These are phyloP conservation scores for Harmothoe impar DNA, from an alignment of 2,888 invertebrate genomes.

Conservation along the genomic window DNA sequence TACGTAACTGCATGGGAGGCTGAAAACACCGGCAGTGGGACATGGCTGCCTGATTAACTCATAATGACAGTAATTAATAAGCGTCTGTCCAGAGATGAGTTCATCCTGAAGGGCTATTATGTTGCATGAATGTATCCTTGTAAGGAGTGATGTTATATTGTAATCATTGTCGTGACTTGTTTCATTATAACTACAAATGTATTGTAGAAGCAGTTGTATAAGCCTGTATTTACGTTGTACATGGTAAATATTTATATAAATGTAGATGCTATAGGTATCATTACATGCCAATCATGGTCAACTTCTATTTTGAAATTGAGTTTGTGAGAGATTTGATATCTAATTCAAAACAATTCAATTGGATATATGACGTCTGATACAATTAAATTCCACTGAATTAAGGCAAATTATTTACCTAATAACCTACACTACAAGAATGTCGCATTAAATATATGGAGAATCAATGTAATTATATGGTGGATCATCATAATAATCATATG, in stretches of 20 bases:
- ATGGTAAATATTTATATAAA: conserved; percentile 4
- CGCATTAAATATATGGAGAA: too few species aligned
- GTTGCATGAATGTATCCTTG: not conserved
- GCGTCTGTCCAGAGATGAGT: not conserved
- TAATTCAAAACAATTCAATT: too few species aligned
- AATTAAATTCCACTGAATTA: too few species aligned
- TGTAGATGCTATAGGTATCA: not conserved
- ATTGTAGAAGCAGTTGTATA: not conserved
- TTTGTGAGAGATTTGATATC: not conserved
- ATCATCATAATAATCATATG: too few species aligned
- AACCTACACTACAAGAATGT: too few species aligned
- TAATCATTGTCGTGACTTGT: not conserved
- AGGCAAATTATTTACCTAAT: too few species aligned
- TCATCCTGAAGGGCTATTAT: not conserved
- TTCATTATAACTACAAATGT: too few species aligned
- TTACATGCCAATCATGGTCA: not conserved
- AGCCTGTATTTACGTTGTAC: not conserved
- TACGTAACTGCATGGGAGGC: not conserved
- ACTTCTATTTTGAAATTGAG: not conserved
- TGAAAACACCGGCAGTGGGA: not conserved
- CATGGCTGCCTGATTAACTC: not conserved
- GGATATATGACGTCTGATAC: too few species aligned
- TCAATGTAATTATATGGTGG: too few species aligned
- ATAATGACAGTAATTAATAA: conserved; percentile 18
- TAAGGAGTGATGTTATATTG: not conserved